Conservation (phyloP, 2,888 invertebrate genomes). For the Ornithoptera alexandrae region DNA sequence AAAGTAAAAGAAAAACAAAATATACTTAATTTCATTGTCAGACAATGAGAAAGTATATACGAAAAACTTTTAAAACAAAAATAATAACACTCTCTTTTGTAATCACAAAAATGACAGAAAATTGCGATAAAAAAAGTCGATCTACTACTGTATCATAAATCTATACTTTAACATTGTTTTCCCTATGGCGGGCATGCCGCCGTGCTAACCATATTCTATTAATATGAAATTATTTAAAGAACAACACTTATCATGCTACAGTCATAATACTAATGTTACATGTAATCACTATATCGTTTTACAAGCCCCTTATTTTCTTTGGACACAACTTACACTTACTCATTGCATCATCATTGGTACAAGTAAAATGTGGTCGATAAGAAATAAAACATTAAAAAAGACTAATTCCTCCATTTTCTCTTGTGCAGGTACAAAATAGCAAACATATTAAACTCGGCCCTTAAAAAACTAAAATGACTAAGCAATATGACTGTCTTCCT, state of each 20-base stretch:
- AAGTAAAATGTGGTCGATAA: not conserved
- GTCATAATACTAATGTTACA: not conserved
- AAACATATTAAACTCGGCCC: conserved; percentile 42
- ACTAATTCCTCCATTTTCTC: conserved; percentile 37
- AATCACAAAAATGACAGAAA: conserved; percentile 1
- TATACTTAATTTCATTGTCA: not conserved
- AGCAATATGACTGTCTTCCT: conserved; percentile 66
- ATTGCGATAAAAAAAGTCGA: not conserved
- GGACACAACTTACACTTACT: conserved; percentile 12
- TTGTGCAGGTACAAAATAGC: conserved; percentile 60
- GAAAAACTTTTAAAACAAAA: not conserved
- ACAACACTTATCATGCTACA: not conserved
- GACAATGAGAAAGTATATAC: conserved; percentile 10
- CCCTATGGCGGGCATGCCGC: not conserved
- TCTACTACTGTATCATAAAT: not conserved
- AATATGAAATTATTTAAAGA: not conserved
- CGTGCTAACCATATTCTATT: not conserved
- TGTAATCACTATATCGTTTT: conserved; percentile 3
- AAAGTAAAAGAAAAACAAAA: conserved; percentile 10
- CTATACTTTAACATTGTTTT: not conserved
- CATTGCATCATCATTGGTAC: conserved; percentile 22
- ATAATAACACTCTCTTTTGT: not conserved
- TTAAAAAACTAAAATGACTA: conserved; percentile 73
- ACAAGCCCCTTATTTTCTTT: conserved; percentile 9
- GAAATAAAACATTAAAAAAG: conserved; percentile 1